phyloP scores from a whole-genome alignment of 2,888 invertebrate species.

The Nezara viridula region DNA sequence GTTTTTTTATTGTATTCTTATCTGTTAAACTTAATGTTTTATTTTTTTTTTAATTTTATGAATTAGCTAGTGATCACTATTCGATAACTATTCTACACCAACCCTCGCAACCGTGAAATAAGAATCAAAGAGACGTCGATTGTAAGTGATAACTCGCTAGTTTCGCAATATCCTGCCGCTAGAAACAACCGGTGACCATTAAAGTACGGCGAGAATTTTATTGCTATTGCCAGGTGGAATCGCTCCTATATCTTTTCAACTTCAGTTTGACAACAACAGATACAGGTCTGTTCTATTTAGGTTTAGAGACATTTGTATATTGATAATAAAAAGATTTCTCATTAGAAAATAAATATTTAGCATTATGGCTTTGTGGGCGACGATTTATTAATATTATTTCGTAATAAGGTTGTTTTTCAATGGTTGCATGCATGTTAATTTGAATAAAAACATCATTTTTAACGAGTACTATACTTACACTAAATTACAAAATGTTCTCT shows the following conservation, averaged over 20 bases:
- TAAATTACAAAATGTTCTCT: too few relatives aligned
- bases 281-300: background rate
- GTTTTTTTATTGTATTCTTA: too few relatives aligned
- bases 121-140: background rate
- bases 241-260: background rate
- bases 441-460: too few relatives aligned
- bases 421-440: too few relatives aligned
- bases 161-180: background rate
- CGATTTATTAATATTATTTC: background rate
- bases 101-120: background rate
- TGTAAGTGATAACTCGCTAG: background rate
- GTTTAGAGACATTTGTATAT: background rate
- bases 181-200: background rate
- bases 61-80: background rate
- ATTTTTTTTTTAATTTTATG: background rate
- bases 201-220: background rate
- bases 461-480: too few relatives aligned
- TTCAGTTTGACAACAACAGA: background rate
- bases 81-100: background rate
- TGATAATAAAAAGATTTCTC: background rate
- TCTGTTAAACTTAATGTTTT: background rate
- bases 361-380: background rate
- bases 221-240: background rate
- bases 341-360: background rate
- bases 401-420: too few relatives aligned